Conservation (phyloP, 2,888 invertebrate species). For the Lomographa bimaculata region DNA sequence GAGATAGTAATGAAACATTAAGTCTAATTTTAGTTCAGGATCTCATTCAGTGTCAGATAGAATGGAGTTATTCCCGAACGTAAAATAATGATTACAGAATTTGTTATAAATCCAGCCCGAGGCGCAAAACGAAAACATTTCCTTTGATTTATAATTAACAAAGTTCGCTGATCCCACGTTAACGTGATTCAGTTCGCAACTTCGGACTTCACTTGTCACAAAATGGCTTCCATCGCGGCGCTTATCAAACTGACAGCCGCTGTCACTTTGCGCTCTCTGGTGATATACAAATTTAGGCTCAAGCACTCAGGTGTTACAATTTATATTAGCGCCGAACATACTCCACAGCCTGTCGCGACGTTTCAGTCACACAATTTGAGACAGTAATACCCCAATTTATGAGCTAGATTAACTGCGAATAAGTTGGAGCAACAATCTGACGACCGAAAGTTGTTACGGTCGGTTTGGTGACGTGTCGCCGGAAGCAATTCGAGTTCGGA, state of each 20-base stretch:
- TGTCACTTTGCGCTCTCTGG: conserved; percentile 24
- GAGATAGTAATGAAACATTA: too few relatives aligned
- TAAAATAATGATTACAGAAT: neutral
- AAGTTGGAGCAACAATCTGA: conserved; percentile 19
- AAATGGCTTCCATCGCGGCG: conserved; percentile 17
- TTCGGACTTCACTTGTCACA: conserved; percentile 26
- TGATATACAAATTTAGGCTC: conserved; percentile 18
- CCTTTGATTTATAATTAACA: conserved; percentile 25
- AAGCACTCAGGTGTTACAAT: conserved; percentile 16
- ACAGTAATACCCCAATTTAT: conserved; percentile 20
- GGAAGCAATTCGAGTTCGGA: conserved; percentile 22
- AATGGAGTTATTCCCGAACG: too few relatives aligned
- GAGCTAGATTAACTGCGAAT: conserved; percentile 17
- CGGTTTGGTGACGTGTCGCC: conserved; percentile 24
- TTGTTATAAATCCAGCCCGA: conserved; percentile 1
- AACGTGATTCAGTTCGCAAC: conserved; percentile 20
- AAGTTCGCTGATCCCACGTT: conserved; percentile 23
- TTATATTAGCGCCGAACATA: conserved; percentile 7
- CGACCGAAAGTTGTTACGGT: conserved; percentile 26
- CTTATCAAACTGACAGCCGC: conserved; percentile 30
- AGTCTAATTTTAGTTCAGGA: too few relatives aligned
- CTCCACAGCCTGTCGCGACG: neutral
- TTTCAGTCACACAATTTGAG: conserved; percentile 10
- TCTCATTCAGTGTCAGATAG: too few relatives aligned
- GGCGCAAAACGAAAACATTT: conserved; percentile 6